Conservation (phyloP, 2,113 vertebrate genomes). For the Varanus salvator region DNA sequence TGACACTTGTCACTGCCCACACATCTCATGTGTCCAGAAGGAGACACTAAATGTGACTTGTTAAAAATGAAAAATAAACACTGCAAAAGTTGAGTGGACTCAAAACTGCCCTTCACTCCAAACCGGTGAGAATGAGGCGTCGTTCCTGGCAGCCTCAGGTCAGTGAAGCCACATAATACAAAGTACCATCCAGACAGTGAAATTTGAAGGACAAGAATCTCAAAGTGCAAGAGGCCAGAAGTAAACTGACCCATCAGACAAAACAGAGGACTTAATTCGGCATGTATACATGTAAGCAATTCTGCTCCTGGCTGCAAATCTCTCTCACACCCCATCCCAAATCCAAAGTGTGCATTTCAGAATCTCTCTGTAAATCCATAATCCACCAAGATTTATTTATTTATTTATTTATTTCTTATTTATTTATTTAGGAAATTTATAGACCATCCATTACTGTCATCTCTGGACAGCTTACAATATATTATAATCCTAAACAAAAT, state of each 20-base stretch:
- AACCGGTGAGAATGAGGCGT: neutral
- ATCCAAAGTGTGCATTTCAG: neutral
- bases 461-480: no score
- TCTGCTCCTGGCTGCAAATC: neutral
- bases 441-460: no score
- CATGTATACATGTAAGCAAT: neutral
- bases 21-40: neutral
- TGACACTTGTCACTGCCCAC: neutral
- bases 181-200: constrained; percentile 6
- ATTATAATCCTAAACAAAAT: no score
- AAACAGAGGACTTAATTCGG: neutral
- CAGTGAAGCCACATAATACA: neutral
- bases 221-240: neutral
- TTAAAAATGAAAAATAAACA: neutral
- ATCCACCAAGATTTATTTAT: no score
- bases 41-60: constrained; percentile 8
- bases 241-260: neutral
- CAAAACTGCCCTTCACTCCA: fast-evolving
- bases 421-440: no score
- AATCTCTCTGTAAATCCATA: neutral
- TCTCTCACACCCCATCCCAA: neutral
- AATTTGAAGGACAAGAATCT: neutral
- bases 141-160: neutral
- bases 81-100: constrained; percentile 5
- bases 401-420: no score